Conservation (phyloP, 2,797 vertebrate species). For the Xyrichtys novacula region DNA sequence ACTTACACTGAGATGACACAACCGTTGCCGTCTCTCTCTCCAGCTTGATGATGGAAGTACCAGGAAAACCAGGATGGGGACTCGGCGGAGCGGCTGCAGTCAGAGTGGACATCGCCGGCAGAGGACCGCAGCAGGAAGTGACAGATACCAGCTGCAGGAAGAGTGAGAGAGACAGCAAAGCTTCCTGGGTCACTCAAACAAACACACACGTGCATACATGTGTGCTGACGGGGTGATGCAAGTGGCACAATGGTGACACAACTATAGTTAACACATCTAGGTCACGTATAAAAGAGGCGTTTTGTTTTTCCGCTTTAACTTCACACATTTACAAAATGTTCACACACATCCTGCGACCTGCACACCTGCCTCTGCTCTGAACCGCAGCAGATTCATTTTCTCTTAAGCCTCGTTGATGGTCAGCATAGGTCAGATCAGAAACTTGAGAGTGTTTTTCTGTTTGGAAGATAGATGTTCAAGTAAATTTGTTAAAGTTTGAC, state of each 20-base stretch:
- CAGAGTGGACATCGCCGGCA: slow-evolving; percentile 41
- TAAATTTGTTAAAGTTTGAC: neutral
- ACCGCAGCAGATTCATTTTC: too few species aligned
- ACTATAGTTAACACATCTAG: slow-evolving; percentile 5
- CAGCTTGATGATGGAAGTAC: neutral
- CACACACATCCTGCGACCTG: neutral
- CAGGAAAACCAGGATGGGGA: neutral
- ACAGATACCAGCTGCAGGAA: slow-evolving; percentile 32
- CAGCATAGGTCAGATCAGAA: slow-evolving; percentile 25
- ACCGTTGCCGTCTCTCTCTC: neutral
- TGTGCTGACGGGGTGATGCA: slow-evolving; percentile 37
- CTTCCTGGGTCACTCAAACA: slow-evolving; percentile 46
- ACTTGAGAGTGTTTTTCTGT: neutral
- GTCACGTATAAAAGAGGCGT: neutral
- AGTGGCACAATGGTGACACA: slow-evolving; percentile 30
- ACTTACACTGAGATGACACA: slow-evolving; percentile 47
- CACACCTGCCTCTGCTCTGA: neutral
- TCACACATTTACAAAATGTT: slow-evolving; percentile 2
- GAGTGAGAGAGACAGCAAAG: slow-evolving; percentile 27
- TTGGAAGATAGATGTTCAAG: slow-evolving; percentile 29
- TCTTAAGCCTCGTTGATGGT: neutral
- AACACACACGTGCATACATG: neutral
- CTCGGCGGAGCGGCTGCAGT: neutral
- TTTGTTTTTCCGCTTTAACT: slow-evolving; percentile 5
- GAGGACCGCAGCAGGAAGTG: slow-evolving; percentile 51